Base-by-base conservation (phyloP, 2,888 invertebrate genomes). In the Chydorus sphaericus region DNA sequence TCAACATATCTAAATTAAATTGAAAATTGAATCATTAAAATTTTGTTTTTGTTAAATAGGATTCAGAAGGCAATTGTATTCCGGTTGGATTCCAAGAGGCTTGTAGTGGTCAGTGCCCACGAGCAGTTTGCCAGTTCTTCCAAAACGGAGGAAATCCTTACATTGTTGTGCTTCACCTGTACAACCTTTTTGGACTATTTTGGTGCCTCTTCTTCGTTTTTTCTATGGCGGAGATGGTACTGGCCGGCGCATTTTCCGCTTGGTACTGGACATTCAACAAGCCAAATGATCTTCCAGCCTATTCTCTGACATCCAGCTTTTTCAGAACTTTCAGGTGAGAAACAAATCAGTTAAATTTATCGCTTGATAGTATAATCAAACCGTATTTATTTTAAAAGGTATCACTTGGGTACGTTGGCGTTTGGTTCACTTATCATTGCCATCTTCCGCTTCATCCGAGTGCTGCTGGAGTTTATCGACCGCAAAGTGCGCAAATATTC, bases 201-300 rank as follows among this genome's bases (percentile, higher is more conserved):
- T 97, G 97, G 97, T 70, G 83, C 30, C 77, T 85, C 66, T 92
- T 89, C 71, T 97, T 96, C 68, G 79, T 90, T 52, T 81, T 88
- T 18, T 92, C 90, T 26, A 75, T 88, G 59, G 83, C 86, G 5
- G 88, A 96, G 68, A 90, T 96, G 85, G 85, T 91, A 57, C 23
- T 57, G 30, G 53, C 54, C 3, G 81, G 80, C 39, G 82, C 85
- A 2, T 89, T 89, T 70, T 85, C 89, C 50, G 82, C 85, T 0
- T 96, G 93, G 85, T 96, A 94, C 69, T 94, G 92, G 92, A 91
- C 94, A 0, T 86, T 83, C 64, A 75, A 82, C 60, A 77, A 78
- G 62, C 85, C 87, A 65, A 74, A 73, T 20, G 79, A 88, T 64
- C 76, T 96, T 10, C 91, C 93, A 0, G 83, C 83, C 63, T 91